Evolutionary conservation across 2,113 vertebrate genomes (phyloP).

Genomic region (Athene noctua): DNA sequence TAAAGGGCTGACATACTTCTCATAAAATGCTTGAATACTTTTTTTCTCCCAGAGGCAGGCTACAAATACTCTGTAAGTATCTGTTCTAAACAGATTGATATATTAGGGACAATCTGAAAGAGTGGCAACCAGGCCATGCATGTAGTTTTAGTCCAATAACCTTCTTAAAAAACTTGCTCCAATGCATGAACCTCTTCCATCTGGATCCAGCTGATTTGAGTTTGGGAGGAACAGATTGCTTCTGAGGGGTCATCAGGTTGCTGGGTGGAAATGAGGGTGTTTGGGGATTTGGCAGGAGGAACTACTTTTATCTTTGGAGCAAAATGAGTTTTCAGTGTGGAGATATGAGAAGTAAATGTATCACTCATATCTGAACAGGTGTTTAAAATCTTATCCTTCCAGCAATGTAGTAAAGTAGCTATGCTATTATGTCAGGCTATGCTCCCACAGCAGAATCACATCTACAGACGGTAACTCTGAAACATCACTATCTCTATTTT

Average conservation of each 20-base stretch:
- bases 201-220: constrained; percentile 4
- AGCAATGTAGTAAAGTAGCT: not conserved
- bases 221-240: not conserved
- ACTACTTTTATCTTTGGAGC: not conserved
- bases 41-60: not conserved
- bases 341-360: constrained; percentile 31
- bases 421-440: not conserved
- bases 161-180: not conserved
- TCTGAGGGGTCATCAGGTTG: not conserved
- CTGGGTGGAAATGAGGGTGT: not conserved
- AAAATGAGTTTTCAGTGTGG: constrained; percentile 54
- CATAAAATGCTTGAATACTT: not conserved
- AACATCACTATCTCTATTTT: constrained; percentile 11
- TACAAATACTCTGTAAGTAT: not conserved
- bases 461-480: not conserved
- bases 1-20: not conserved
- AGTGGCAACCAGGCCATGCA: not conserved
- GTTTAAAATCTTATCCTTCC: constrained; percentile 31
- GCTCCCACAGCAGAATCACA: not conserved
- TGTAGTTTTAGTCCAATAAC: not conserved
- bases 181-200: not conserved
- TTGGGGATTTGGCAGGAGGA: not conserved
- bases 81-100: not conserved
- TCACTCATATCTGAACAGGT: constrained; percentile 26
- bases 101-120: not conserved